Evolutionary conservation across 2,113 vertebrate species (phyloP), one percentile per base, ranked within the genome.

Genomic region (Labrus mixtus): DNA sequence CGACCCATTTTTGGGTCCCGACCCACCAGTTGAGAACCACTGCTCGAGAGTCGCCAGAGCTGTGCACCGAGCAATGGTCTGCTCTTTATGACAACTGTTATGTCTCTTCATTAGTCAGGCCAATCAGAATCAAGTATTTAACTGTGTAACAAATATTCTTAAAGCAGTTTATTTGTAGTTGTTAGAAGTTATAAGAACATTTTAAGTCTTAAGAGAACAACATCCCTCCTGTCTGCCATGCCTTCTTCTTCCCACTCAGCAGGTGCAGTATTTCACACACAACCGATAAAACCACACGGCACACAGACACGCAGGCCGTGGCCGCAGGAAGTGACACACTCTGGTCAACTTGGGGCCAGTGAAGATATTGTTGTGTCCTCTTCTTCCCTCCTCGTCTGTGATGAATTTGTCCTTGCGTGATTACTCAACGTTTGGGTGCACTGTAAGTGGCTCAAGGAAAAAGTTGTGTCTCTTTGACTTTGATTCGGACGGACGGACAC

Each of bases 221-320:
- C 43, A 19, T 0, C 9, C 8, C 20, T 10, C 23, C 19, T 43
- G 8, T 20, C 46, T 43, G 8, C 23, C 46, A 37, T 13, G 50
- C 16, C 15, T 23, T 22, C 17, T 65, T 45, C 5, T 10, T 7
- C 23, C 57, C 36, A 19, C 72, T 55, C 20, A 37, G 10, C 57
- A 13, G 12, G 19, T 70, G 68, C n/a, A 6, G 73, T 33, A 82
- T 84, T 80, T 84, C 73, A 82, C 79, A 69, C 16, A 43, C 8
- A 54, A 15, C 48, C 78, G 73, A 62, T 54, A 65, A 57, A 82
- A 60, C 45, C 66, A n/a, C 4, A 57, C 57, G 57, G 33, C 33
- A 51, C 19, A 76, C 10, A 36, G 20, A 72, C 1, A 43, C 9
- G n/a, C 1, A 22, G 20, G 23, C 57, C 46, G 45, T 6, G 36